These are phyloP conservation scores for Corythornis vintsioides DNA, from an alignment of 2,113 vertebrate genomes.

Conservation along the genomic window DNA sequence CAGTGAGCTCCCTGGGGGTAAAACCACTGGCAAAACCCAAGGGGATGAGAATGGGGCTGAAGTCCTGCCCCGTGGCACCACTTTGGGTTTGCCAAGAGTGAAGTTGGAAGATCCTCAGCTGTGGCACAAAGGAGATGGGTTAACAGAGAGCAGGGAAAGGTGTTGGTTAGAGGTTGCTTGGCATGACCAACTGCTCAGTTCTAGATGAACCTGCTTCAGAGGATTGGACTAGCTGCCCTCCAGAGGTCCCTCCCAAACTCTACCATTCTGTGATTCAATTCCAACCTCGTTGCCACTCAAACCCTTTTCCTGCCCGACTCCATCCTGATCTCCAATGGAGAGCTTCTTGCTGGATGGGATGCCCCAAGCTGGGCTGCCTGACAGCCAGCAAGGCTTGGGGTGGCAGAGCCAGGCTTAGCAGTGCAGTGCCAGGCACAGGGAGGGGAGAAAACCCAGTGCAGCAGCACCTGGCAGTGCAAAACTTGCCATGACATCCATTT, in stretches of 20 bases:
- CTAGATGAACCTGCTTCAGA: neutral
- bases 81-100: neutral
- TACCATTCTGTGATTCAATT: neutral
- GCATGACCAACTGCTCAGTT: neutral
- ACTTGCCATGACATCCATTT: neutral
- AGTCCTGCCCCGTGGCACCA: accelerated
- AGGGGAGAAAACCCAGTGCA: neutral
- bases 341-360: neutral
- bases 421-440: neutral
- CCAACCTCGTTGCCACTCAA: neutral
- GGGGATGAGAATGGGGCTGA: neutral
- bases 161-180: neutral
- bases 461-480: neutral
- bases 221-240: neutral
- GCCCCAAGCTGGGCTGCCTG: neutral
- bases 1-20: neutral
- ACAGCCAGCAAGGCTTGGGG: neutral
- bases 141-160: neutral
- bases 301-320: neutral
- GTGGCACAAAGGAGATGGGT: neutral
- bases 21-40: neutral
- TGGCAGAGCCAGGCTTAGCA: neutral
- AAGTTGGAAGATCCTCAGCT: neutral
- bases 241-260: neutral
- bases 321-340: neutral